Evolutionary conservation across 2,113 vertebrate species (phyloP).

Genomic region (Odontophorus gujanensis): DNA sequence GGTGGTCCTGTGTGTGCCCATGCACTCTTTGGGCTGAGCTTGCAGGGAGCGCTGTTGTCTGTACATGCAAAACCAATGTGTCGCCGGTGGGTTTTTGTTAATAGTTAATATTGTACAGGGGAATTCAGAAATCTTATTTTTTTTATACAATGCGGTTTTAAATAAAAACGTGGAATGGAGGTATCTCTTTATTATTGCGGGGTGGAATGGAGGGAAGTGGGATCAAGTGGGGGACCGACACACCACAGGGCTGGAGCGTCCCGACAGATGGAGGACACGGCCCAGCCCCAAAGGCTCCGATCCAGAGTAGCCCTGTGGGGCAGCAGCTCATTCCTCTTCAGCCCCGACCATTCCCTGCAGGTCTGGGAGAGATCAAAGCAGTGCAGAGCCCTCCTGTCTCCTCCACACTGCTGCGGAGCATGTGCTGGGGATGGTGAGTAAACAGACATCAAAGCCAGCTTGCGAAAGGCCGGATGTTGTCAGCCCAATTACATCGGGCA

Average conservation of each 20-base stretch:
- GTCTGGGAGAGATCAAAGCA: conserved; percentile 33
- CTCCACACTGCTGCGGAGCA: background rate
- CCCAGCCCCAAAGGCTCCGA: background rate
- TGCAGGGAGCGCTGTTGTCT: conserved; percentile 56
- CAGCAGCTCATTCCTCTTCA: background rate
- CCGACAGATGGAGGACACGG: background rate
- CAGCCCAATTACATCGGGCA: conserved; percentile 10
- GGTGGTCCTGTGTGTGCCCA: conserved; percentile 41
- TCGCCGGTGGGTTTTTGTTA: conserved; percentile 73
- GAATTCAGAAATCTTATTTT: conserved; percentile 83
- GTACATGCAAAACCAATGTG: conserved; percentile 69
- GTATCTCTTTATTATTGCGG: background rate
- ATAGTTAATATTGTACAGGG: conserved; percentile 83
- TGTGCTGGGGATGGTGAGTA: conserved; percentile 38
- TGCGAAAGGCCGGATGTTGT: conserved; percentile 45
- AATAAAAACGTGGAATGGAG: conserved; percentile 77
- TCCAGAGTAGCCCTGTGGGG: rapidly evolving
- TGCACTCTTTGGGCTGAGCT: conserved; percentile 16
- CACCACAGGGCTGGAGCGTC: background rate
- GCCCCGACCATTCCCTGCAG: background rate
- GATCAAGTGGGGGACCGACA: rapidly evolving
- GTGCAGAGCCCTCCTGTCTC: background rate
- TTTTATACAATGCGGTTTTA: conserved; percentile 83
- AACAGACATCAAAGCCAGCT: conserved; percentile 50
- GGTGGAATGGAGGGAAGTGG: background rate